A percentile compares a stretch with the other conserved stretches of the same genome.
Conservation (phyloP, 2,113 vertebrate genomes). For the Macrotis lagotis region DNA sequence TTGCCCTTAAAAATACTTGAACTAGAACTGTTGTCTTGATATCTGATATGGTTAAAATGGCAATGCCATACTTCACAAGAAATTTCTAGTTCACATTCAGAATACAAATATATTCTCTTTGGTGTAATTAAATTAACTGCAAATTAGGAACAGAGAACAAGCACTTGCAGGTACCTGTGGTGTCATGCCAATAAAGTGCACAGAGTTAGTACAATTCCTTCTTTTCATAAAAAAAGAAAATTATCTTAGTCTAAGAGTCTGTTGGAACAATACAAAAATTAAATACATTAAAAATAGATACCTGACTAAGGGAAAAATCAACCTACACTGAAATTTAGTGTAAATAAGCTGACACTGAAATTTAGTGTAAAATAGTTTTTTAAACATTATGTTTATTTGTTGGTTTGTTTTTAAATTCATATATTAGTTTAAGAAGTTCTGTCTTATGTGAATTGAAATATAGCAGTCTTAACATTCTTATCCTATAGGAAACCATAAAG, state of each 20-base stretch:
- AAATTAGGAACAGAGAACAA: conserved; percentile 56
- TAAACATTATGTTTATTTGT: too few species aligned
- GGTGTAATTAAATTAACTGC: conserved; percentile 45
- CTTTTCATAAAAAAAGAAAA: background rate
- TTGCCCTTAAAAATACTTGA: background rate
- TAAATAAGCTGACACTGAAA: background rate
- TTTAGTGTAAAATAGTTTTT: background rate
- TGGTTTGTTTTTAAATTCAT: background rate
- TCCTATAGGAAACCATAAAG: background rate
- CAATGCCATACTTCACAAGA: too few species aligned
- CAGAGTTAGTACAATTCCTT: background rate
- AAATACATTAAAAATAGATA: background rate
- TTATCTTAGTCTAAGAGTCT: background rate
- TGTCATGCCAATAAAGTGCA: background rate
- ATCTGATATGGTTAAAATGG: too few species aligned
- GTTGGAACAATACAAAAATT: background rate
- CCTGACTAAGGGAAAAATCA: background rate
- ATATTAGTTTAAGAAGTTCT: background rate
- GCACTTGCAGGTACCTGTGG: background rate
- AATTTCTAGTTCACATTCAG: too few species aligned
- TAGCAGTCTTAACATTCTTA: background rate
- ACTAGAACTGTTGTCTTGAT: background rate
- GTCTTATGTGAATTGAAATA: background rate
- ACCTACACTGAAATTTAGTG: background rate
- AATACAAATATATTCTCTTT: too few species aligned